Conservation (phyloP, 2,888 invertebrate species). For the Laothoe populi region DNA sequence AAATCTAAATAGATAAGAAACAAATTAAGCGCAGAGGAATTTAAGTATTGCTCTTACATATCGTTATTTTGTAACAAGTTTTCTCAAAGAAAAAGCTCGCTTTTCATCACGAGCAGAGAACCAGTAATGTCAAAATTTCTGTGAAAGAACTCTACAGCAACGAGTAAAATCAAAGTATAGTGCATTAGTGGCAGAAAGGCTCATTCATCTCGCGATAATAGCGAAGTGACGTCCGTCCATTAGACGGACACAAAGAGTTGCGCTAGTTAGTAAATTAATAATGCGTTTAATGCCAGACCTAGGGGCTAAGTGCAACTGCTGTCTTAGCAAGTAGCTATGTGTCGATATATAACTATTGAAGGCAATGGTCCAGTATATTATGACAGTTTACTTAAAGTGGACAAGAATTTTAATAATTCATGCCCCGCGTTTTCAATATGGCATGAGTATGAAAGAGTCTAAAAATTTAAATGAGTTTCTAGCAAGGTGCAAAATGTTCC, state of each 20-base stretch:
- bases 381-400: too few species aligned
- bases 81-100: too few species aligned
- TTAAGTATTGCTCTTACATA: background rate
- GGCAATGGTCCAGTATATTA: too few species aligned
- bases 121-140: too few species aligned
- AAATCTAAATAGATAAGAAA: background rate
- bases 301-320: conserved; percentile 36
- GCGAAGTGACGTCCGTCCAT: conserved; percentile 60
- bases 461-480: too few species aligned
- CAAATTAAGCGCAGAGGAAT: background rate
- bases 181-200: conserved; percentile 60
- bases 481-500: too few species aligned
- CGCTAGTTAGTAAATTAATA: conserved; percentile 57
- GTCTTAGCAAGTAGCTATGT: conserved; percentile 12
- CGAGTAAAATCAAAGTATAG: conserved; percentile 36
- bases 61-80: background rate
- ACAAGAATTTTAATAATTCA: too few species aligned
- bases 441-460: too few species aligned
- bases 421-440: too few species aligned
- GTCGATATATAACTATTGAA: too few species aligned
- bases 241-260: conserved; percentile 56
- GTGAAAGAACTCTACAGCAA: too few species aligned
- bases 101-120: too few species aligned
- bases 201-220: conserved; percentile 63
- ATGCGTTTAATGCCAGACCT: conserved; percentile 53